Evolutionary conservation across 2,888 invertebrate genomes (phyloP).

Genomic region (Nemapogon koenigi): DNA sequence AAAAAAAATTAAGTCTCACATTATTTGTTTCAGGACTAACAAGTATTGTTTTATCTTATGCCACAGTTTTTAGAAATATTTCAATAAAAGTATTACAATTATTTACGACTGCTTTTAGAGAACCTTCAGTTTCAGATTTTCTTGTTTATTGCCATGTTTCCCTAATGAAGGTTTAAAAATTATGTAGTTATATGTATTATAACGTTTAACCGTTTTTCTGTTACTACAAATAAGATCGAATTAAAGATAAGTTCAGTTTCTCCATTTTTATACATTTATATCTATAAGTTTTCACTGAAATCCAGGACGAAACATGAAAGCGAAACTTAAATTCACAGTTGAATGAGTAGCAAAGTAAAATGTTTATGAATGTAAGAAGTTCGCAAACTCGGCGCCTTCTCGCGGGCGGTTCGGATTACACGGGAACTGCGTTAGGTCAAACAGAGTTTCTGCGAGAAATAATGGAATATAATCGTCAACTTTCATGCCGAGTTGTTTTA

Average conservation of each 20-base stretch:
- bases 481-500: constrained; percentile 29
- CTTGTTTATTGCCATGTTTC: no score
- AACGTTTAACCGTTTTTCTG: constrained; percentile 2
- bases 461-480: constrained; percentile 8
- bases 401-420: constrained; percentile 43
- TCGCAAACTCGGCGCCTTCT: constrained; percentile 41
- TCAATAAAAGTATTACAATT: no score
- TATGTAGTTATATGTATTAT: no score
- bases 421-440: constrained; percentile 43
- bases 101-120: no score
- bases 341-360: constrained; percentile 32
- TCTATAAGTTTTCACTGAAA: neutral
- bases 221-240: neutral
- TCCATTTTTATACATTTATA: neutral
- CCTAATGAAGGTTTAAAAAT: no score
- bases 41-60: no score
- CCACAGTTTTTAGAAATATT: no score
- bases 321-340: constrained; percentile 7
- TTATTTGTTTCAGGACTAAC: no score
- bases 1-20: no score
- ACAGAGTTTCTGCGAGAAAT: neutral
- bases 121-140: no score
- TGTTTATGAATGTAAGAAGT: constrained; percentile 52
- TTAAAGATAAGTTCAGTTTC: neutral
- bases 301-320: neutral